Percentiles rank a stretch among this genome's conserved stretches.
phyloP scores from a whole-genome alignment of 2,113 vertebrate genomes.

The Dipodomys stephensi region DNA sequence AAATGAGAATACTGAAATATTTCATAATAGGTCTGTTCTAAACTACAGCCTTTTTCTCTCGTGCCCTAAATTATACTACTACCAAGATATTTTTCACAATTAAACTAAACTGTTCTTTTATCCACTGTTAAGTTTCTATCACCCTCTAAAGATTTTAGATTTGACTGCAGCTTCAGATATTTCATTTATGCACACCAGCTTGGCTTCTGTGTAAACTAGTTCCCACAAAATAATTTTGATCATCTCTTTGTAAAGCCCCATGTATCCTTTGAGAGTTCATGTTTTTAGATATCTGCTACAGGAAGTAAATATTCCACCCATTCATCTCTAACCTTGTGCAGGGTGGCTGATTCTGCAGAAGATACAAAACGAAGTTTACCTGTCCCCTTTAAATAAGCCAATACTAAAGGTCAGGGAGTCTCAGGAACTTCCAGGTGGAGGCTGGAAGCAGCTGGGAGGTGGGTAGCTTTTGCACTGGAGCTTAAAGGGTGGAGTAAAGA shows the following conservation, averaged over 20 bases:
- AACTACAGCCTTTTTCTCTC: background rate
- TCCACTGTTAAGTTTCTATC: constrained; percentile 35
- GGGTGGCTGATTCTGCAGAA: constrained; percentile 3
- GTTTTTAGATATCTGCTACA: constrained; percentile 55
- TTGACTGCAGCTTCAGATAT: constrained; percentile 62
- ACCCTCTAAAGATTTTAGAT: constrained; percentile 56
- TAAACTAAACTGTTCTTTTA: constrained; percentile 54
- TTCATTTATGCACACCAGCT: constrained; percentile 48
- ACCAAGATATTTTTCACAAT: constrained; percentile 65
- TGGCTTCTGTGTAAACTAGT: constrained; percentile 36
- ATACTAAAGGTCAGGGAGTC: background rate
- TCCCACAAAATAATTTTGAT: constrained; percentile 57
- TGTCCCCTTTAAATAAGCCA: background rate
- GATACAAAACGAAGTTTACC: background rate
- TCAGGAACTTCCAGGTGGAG: background rate
- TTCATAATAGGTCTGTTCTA: constrained; percentile 68
- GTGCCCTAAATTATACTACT: background rate
- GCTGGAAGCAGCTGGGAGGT: background rate
- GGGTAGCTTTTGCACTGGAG: background rate
- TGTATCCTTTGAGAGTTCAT: constrained; percentile 47
- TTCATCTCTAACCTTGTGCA: constrained; percentile 62
- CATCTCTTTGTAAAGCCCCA: constrained; percentile 50
- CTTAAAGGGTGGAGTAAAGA: background rate
- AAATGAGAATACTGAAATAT: constrained; percentile 57
- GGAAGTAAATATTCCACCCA: constrained; percentile 18